Base-by-base conservation (phyloP, 2,113 vertebrate genomes). In the Rhineura floridana region DNA sequence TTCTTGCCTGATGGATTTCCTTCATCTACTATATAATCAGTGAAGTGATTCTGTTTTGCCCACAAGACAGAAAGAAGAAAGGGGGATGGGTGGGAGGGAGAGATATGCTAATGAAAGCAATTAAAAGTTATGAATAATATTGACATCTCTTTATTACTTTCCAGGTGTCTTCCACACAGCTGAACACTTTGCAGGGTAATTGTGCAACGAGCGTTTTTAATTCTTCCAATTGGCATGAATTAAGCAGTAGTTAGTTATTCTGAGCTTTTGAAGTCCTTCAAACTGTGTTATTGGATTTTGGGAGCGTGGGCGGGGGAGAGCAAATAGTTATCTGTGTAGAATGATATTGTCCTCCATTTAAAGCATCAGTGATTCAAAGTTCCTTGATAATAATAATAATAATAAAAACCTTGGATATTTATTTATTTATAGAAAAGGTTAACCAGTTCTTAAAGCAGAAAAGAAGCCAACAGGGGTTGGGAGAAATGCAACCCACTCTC, bases 101-200 rank as follows among this genome's bases (percentile, higher is more conserved):
- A 90, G 1, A 67, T 87, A 91, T 21, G 82, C 0, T 94, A 96
- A 96, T 93, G 92, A 93, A 91, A 92, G 83, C 91, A 95, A 96
- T 97, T 97, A 97, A 96, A 96, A 96, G 76, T 94, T 93, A 96
- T 95, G 93, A 97, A 95, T 96, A 95, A 95, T 93, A 92, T 91
- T 91, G 92, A 92, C 89, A 94, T 86, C 83, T 93, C 90, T 96
- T 95, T 95, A 97, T 96, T 95, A 93, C 95, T 92, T 96, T 95
- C 91, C 94, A 96, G 95, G 95, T 96, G 91, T 89, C 91, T 93
- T 73, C 36, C 6, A 79, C 95, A 88, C 91, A 96, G 86, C 88
- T 91, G 9, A 85, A 80, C 87, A 94, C 93, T 96, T 95, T 95
- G 96, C 95, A 80, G 83, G 94, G 93, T 95, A 97, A 97, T 96